These are phyloP conservation scores for Leptinotarsa undecemlineata DNA, from an alignment of 1,140 invertebrate species.

Conservation along the genomic window DNA sequence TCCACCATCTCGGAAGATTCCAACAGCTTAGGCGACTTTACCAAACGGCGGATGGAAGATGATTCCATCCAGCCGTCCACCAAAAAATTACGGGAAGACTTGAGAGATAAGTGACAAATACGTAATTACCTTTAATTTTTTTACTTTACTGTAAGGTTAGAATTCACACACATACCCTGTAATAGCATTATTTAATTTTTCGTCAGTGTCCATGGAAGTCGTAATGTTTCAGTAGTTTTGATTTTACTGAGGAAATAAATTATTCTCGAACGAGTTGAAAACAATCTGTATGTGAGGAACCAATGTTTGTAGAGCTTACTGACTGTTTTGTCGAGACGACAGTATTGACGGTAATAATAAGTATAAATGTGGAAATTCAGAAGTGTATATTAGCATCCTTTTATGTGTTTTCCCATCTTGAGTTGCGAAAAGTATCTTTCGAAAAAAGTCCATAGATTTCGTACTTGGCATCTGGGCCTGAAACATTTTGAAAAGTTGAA, in stretches of 20 bases:
- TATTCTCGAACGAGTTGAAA: too few relatives aligned
- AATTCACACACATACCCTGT: conserved; percentile 27
- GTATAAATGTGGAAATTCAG: too few relatives aligned
- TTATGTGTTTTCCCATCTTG: too few relatives aligned
- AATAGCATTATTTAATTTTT: conserved; percentile 26
- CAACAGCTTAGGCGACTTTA: conserved; percentile 33
- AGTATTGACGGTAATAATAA: too few relatives aligned
- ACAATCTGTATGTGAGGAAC: too few relatives aligned
- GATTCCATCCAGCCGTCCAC: conserved; percentile 49
- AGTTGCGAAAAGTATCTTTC: too few relatives aligned
- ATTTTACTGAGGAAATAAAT: conserved; percentile 7
- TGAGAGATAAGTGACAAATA: conserved; percentile 55
- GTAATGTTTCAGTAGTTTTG: conserved; percentile 4
- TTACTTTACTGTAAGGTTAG: conserved; percentile 34
- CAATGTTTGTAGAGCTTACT: neutral
- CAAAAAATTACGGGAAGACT: conserved; percentile 54
- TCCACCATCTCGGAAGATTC: conserved; percentile 39
- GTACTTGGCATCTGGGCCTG: too few relatives aligned
- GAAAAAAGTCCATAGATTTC: too few relatives aligned
- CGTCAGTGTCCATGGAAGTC: conserved; percentile 7
- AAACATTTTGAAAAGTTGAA: too few relatives aligned
- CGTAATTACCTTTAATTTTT: conserved; percentile 31
- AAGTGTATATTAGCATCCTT: too few relatives aligned
- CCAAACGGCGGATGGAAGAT: conserved; percentile 50
- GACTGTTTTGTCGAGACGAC: too few relatives aligned